Conservation (phyloP, 2,113 vertebrate genomes). For the Panthera uncia region DNA sequence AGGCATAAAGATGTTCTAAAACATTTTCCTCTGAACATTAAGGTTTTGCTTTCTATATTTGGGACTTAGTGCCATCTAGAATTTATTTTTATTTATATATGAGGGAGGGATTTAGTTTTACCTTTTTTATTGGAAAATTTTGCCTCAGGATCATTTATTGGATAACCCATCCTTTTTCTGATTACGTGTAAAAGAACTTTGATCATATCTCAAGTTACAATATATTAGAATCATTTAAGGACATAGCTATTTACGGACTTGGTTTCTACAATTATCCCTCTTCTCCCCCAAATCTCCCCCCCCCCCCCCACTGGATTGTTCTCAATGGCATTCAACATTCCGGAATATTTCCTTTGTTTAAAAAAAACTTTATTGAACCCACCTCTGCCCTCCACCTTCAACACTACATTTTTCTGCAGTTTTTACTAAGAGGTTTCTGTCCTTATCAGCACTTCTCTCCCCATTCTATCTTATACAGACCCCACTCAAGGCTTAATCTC, state of each 20-base stretch:
- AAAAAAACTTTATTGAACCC: background rate
- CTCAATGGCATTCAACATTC: background rate
- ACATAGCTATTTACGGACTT: background rate
- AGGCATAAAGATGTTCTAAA: background rate
- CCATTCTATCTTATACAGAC: background rate
- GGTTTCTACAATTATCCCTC: background rate
- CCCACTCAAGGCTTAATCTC: background rate
- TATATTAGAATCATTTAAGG: background rate
- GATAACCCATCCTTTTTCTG: background rate
- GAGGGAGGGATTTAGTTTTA: background rate
- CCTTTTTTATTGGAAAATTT: background rate
- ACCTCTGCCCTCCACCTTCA: background rate
- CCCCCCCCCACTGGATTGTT: background rate
- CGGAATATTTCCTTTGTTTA: background rate
- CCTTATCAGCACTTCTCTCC: background rate
- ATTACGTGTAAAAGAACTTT: background rate
- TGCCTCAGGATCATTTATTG: background rate
- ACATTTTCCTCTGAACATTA: background rate
- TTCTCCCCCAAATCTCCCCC: background rate
- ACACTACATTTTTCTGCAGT: background rate
- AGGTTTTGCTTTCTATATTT: background rate
- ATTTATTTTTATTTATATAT: constrained; percentile 13
- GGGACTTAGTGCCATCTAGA: background rate
- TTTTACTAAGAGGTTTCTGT: background rate
- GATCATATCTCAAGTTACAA: background rate